Evolutionary conservation across 2,797 vertebrate genomes (phyloP), one percentile per base, ranked within the genome.

Genomic region (Tiaroga cobitis): DNA sequence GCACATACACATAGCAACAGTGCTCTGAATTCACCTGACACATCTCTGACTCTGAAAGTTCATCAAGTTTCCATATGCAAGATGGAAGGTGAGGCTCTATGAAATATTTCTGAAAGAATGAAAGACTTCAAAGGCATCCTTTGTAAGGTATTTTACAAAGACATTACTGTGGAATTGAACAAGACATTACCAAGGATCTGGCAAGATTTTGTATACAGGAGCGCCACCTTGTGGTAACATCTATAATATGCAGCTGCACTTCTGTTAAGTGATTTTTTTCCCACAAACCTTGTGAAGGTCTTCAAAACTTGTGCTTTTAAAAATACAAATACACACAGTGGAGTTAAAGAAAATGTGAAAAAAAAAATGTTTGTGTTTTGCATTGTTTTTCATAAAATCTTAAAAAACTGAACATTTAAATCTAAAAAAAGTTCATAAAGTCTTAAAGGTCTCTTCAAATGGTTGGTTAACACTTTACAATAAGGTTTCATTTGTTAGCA

Each of bases 11-110:
- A 93, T 86, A 96, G 95, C 11, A 96, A 96, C 90, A 94, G 94
- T 49, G 93, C 97, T 90, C 93, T 97, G 83, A 95, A 94, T 97
- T 96, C 91, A 95, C 97, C 69, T 90, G 95, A 0, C 91, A 92
- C 63, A 37, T 74, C 68, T 13, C 43, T 65, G 37, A 84, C n/a
- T 51, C n/a, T 39, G 11, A 74, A 85, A 43, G 43, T 80, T 67
- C 77, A 54, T 24, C 69, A 80, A 41, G 68, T 80, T 65, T 80
- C 56, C 4, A 24, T 85, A 16, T 49, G 9, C 5, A 63, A 63
- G 24, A 73, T 54, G 39, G 43, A 74, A 15, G 84, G 84, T 7
- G 56, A 80, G 8, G 56, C 77, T 54, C 29, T 85, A 18, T 85
- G 46, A 85, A 74, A 85, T 26, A 9, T 6, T n/a, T 84, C 10